phyloP scores from a whole-genome alignment of 2,888 invertebrate genomes.

The Petrophora chlorosata region DNA sequence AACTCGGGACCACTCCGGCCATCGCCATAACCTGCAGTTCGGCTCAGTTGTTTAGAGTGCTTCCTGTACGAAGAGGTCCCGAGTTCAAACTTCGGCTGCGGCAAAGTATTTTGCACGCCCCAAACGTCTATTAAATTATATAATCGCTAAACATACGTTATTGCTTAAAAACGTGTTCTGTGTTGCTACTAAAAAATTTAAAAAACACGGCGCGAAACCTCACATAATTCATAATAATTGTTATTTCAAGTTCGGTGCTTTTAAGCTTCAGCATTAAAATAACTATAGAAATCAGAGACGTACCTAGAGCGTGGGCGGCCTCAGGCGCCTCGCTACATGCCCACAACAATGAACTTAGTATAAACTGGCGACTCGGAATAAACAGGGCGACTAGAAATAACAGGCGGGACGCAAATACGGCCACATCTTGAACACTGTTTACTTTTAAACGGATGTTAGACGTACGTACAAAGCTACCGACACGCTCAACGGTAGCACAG shows the following conservation, averaged over 20 bases:
- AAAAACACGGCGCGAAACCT: neutral
- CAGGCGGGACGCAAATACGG: slow-evolving; percentile 23
- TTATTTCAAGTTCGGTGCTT: slow-evolving; percentile 20
- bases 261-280: slow-evolving; percentile 21
- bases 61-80: too few species aligned
- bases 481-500: neutral
- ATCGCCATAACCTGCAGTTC: too few species aligned
- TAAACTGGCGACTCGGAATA: slow-evolving; percentile 17
- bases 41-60: too few species aligned
- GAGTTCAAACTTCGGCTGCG: too few species aligned
- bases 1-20: too few species aligned
- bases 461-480: slow-evolving; percentile 3
- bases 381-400: slow-evolving; percentile 18
- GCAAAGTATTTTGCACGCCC: too few species aligned
- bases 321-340: slow-evolving; percentile 37
- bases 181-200: neutral
- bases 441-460: slow-evolving; percentile 26
- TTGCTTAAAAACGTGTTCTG: too few species aligned
- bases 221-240: neutral
- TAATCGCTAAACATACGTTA: too few species aligned
- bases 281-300: slow-evolving; percentile 17
- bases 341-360: slow-evolving; percentile 49
- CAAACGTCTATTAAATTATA: too few species aligned
- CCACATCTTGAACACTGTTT: slow-evolving; percentile 26
- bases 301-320: slow-evolving; percentile 24